phyloP scores from a whole-genome alignment of 2,797 vertebrate genomes.

The Nyctibius grandis region DNA sequence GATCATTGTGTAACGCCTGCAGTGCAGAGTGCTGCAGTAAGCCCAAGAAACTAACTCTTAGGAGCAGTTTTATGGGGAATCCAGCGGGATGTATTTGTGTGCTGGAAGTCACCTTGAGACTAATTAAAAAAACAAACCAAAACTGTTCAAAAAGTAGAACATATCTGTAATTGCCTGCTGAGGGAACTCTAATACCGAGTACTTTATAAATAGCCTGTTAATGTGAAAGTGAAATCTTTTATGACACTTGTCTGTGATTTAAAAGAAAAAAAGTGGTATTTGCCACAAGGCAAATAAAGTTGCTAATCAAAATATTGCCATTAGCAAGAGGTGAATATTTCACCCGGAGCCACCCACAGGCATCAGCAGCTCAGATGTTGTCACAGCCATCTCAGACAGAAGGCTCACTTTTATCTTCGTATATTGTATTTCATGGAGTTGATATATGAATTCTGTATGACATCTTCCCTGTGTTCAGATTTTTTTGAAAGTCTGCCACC shows the following conservation, averaged over 20 bases:
- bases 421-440: neutral
- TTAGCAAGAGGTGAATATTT: neutral
- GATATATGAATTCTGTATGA: neutral
- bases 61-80: neutral
- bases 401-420: neutral
- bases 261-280: neutral
- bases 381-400: neutral
- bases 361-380: neutral
- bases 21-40: neutral
- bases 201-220: neutral
- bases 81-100: neutral
- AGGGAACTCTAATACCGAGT: neutral
- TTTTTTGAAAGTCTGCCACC: neutral
- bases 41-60: neutral
- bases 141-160: neutral
- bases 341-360: neutral
- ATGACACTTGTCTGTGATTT: neutral
- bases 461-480: neutral
- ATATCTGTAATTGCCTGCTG: neutral
- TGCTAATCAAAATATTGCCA: constrained; percentile 28
- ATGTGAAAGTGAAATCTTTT: neutral
- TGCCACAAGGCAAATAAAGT: neutral
- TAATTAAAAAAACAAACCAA: neutral
- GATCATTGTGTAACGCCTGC: neutral
- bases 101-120: neutral